A percentile compares a stretch with the other conserved stretches of the same genome.
Conservation (phyloP, 2,888 invertebrate genomes). For the Xanthorhoe designata region DNA sequence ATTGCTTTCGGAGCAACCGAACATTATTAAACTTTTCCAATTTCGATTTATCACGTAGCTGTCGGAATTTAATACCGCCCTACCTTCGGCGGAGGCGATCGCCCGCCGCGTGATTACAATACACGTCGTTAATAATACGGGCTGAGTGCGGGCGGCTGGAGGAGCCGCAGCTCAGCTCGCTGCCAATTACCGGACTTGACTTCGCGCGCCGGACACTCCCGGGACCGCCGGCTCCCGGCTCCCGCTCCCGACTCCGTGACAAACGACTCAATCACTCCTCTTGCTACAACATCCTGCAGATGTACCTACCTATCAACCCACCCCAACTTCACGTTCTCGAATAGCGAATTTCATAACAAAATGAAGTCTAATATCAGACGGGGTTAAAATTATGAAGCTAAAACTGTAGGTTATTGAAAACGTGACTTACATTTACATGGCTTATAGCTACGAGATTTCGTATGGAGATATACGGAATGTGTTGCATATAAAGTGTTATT, state of each 20-base stretch:
- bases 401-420: slow-evolving; percentile 85
- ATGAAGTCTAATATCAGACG: slow-evolving; percentile 81
- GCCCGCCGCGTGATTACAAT: slow-evolving; percentile 86
- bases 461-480: slow-evolving; percentile 59
- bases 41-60: slow-evolving; percentile 87
- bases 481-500: slow-evolving; percentile 49
- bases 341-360: slow-evolving; percentile 77
- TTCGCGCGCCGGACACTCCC: slow-evolving; percentile 17
- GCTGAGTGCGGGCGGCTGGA: slow-evolving; percentile 63
- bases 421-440: slow-evolving; percentile 85
- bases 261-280: slow-evolving; percentile 46
- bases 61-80: slow-evolving; percentile 86
- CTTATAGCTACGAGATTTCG: slow-evolving; percentile 72
- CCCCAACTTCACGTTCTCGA: slow-evolving; percentile 40
- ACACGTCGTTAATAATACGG: slow-evolving; percentile 85
- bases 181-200: slow-evolving; percentile 56
- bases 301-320: slow-evolving; percentile 34
- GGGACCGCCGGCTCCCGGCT: slow-evolving; percentile 41
- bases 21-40: slow-evolving; percentile 87
- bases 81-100: slow-evolving; percentile 85
- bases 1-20: slow-evolving; percentile 86
- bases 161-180: slow-evolving; percentile 52
- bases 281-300: slow-evolving; percentile 33
- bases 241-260: slow-evolving; percentile 38
- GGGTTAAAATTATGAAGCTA: slow-evolving; percentile 85